Evolutionary conservation across 2,113 vertebrate genomes (phyloP), one percentile per base, ranked within the genome.

Genomic region (Salvator merianae): DNA sequence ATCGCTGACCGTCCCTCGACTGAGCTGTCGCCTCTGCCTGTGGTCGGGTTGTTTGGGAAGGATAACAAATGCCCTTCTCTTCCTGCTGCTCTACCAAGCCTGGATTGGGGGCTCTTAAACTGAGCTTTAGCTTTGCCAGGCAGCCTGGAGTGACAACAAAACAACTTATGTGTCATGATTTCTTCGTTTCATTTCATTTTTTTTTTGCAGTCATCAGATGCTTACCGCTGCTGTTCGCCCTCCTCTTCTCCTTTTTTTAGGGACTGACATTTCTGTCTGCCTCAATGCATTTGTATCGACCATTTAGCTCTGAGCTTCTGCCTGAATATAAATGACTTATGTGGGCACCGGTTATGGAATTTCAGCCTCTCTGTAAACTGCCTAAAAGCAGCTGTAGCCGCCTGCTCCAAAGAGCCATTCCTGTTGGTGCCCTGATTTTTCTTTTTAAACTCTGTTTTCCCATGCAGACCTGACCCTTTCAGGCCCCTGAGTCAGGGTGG

Each of bases 61-160:
- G 34, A 77, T 22, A 34, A 20, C n/a, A 55, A 55, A 4, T 24
- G n/a, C 75, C 24, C 43, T 47, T 47, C 43, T 9, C 43, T 47
- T 47, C 43, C 43, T 47, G 43, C 10, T 47, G 43, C 43, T 47
- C 43, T 4, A 59, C 18, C 3, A 4, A 20, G 30, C 6, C 12
- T 26, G 18, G 47, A 14, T 2, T 22, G 1, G 47, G 18, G 9
- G 30, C 36, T 30, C 0, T 9, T 1, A 13, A 5, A 26, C 4
- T 43, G 7, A 0, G 0, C 1, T 5, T 34, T 66, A 2, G 71
- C n/a, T 8, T n/a, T 2, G 0, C 0, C 13, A 5, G 0, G 2
- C 1, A 55, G 32, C 34, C 36, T 47, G 12, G 12, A 0, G 0
- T 0, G 80, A 65, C 81, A 28, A 13, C n/a, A 0, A 68, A 0